These are phyloP conservation scores for Alfaro cultratus DNA, from an alignment of 2,797 vertebrate genomes.

Conservation along the genomic window DNA sequence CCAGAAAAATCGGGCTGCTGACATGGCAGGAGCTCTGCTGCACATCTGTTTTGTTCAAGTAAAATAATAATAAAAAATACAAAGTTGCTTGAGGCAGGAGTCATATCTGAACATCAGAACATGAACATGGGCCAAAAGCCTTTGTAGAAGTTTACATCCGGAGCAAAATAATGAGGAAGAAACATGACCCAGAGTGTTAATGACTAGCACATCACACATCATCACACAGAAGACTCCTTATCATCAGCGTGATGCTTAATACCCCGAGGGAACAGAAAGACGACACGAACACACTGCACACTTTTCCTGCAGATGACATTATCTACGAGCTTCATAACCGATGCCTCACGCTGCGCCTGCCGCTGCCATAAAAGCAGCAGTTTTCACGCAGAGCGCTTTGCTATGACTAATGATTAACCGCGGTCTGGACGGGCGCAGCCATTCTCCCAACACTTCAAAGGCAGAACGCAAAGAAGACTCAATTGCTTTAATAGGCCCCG, in stretches of 20 bases:
- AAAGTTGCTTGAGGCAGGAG: conserved; percentile 14
- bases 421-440: conserved; percentile 13
- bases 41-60: not conserved
- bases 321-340: conserved; percentile 21
- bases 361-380: conserved; percentile 12
- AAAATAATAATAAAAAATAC: not conserved
- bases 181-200: conserved; percentile 35
- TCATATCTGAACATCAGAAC: conserved; percentile 19
- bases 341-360: conserved; percentile 23
- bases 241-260: conserved; percentile 31
- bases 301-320: conserved; percentile 23
- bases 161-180: conserved; percentile 24
- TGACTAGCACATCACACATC: conserved; percentile 37
- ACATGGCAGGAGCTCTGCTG: conserved; percentile 2
- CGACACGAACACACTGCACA: conserved; percentile 2
- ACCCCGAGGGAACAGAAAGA: conserved; percentile 21
- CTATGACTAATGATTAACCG: conserved; percentile 57
- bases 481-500: conserved; percentile 55
- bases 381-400: conserved; percentile 24
- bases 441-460: conserved; percentile 64
- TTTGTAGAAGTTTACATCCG: conserved; percentile 44
- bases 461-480: conserved; percentile 42
- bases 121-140: conserved; percentile 34
- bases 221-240: conserved; percentile 31
- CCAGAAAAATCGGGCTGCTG: not conserved